Conservation (phyloP, 2,113 vertebrate genomes). For the Paratilapia polleni region DNA sequence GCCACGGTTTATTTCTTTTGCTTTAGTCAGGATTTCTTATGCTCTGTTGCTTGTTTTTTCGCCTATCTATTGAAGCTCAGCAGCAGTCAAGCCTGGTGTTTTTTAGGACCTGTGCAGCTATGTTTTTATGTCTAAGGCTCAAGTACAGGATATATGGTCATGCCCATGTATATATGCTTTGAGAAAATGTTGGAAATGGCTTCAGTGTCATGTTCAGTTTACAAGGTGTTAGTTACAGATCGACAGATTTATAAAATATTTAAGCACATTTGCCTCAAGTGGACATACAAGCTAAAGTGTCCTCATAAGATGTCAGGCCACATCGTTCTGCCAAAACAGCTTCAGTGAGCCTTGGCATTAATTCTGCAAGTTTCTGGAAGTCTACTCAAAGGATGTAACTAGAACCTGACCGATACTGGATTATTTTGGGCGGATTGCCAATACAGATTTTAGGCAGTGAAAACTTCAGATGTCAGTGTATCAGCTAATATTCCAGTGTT, state of each 20-base stretch:
- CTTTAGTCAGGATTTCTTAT: slow-evolving; percentile 7
- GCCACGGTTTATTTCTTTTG: background rate
- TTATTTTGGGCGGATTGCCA: background rate
- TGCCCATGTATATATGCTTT: background rate
- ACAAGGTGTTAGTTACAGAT: background rate
- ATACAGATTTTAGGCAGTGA: background rate
- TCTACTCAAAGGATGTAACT: background rate
- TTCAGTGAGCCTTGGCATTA: background rate
- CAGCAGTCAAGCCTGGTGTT: slow-evolving; percentile 13
- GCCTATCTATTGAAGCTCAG: slow-evolving; percentile 22
- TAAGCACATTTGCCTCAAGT: background rate
- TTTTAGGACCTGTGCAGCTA: slow-evolving; percentile 49
- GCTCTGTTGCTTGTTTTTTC: slow-evolving; percentile 16
- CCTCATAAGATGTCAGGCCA: background rate
- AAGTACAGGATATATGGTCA: background rate
- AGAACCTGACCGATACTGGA: background rate
- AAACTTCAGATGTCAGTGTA: background rate
- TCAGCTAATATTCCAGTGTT: background rate
- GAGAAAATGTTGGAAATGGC: background rate
- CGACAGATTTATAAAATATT: background rate
- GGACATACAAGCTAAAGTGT: background rate
- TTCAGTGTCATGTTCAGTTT: background rate
- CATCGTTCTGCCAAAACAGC: background rate
- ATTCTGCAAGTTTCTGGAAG: background rate
- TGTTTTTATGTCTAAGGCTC: slow-evolving; percentile 14